Percentiles rank a stretch among this genome's conserved stretches.
Evolutionary conservation across 2,888 invertebrate genomes (phyloP).

Genomic region (Chrysomela aeneicollis): DNA sequence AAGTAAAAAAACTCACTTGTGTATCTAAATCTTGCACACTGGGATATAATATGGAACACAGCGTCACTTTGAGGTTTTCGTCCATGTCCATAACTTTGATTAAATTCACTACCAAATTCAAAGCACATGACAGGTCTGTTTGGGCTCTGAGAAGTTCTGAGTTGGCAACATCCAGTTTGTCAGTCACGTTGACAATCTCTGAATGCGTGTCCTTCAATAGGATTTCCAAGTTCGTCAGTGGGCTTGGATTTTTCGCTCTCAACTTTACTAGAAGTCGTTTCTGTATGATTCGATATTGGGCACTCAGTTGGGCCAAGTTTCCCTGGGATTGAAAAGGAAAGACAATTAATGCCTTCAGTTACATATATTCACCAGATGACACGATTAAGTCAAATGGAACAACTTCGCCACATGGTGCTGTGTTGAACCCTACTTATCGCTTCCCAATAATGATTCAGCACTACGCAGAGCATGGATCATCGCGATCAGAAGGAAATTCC

Average conservation of each 20-base stretch:
- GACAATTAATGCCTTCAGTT: no score
- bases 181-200: conserved; percentile 65
- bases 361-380: no score
- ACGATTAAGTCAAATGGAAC: no score
- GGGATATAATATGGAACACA: conserved; percentile 52
- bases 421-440: no score
- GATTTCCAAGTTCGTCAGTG: conserved; percentile 75
- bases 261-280: conserved; percentile 78
- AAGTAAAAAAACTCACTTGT: conserved; percentile 29
- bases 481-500: no score
- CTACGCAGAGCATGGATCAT: no score
- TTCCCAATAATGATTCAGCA: no score
- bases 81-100: conserved; percentile 52
- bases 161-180: conserved; percentile 61
- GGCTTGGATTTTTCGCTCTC: conserved; percentile 79
- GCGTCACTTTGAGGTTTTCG: conserved; percentile 44
- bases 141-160: conserved; percentile 47
- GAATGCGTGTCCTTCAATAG: conserved; percentile 75
- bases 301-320: conserved; percentile 66
- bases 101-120: conserved; percentile 51
- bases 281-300: conserved; percentile 81
- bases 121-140: conserved; percentile 52
- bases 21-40: conserved; percentile 27
- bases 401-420: no score
- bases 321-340: conserved; percentile 56